Conservation (phyloP, 1,140 invertebrate species). For the Dolichoris vasculosae region DNA sequence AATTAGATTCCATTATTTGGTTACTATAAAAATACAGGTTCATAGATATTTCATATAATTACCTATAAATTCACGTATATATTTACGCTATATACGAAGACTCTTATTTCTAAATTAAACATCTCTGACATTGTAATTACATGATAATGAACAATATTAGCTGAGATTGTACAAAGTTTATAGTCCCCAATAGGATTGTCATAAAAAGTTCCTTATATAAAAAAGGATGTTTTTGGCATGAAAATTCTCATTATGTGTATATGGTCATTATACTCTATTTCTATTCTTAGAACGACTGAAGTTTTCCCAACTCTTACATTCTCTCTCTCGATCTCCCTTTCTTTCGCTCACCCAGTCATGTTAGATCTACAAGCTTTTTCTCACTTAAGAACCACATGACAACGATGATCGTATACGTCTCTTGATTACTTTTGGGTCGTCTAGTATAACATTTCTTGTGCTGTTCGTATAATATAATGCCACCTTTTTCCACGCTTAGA, state of each 20-base stretch:
- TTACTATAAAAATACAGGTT: too few species aligned
- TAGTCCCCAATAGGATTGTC: neutral
- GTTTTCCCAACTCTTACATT: constrained; percentile 20
- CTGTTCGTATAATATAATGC: constrained; percentile 21
- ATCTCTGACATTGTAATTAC: neutral
- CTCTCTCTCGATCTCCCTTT: constrained; percentile 6
- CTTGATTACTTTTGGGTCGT: constrained; percentile 53
- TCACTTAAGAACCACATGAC: constrained; percentile 13
- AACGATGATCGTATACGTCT: constrained; percentile 50
- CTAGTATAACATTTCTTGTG: constrained; percentile 45
- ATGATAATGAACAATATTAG: neutral
- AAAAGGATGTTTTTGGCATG: constrained; percentile 37
- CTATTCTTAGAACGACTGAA: constrained; percentile 56
- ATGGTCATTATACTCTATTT: constrained; percentile 58
- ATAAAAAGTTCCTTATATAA: neutral
- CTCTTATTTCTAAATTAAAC: too few species aligned
- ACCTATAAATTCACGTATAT: neutral
- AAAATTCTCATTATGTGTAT: constrained; percentile 42
- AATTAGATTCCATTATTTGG: too few species aligned
- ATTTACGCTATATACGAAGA: neutral
- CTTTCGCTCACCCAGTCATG: neutral
- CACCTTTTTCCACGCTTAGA: constrained; percentile 12
- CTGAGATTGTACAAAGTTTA: neutral
- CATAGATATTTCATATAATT: neutral
- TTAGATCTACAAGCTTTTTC: neutral